These are phyloP conservation scores for Nematostella vectensis DNA, from an alignment of 92 coral and sea anemone genomes.

Conservation along the genomic window DNA sequence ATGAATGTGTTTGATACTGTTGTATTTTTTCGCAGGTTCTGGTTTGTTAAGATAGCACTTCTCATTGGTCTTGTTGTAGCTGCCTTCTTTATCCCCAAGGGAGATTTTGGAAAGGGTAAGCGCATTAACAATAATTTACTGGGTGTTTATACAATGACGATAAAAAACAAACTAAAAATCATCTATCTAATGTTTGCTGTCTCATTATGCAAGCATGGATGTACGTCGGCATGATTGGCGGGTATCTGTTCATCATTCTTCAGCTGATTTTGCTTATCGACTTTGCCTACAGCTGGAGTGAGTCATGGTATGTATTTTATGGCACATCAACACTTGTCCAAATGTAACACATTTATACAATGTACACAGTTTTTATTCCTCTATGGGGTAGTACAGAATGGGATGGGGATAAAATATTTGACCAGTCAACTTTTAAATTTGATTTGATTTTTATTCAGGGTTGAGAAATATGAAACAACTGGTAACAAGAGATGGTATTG, in stretches of 20 bases:
- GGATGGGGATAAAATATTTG: not conserved
- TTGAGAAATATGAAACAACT: conserved; percentile 82
- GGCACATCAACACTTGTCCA: too few relatives aligned
- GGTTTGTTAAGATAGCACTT: conserved; percentile 79
- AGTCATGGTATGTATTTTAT: conserved; percentile 64
- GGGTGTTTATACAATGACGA: not conserved
- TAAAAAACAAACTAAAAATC: too few relatives aligned
- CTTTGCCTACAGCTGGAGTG: conserved; percentile 95
- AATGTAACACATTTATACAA: too few relatives aligned
- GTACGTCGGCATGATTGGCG: conserved; percentile 96
- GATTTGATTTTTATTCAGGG: conserved; percentile 35
- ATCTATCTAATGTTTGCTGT: too few relatives aligned
- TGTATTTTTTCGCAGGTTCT: conserved; percentile 46
- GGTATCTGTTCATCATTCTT: conserved; percentile 74
- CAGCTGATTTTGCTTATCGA: conserved; percentile 82
- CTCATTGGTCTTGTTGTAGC: conserved; percentile 71
- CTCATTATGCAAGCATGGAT: conserved; percentile 60
- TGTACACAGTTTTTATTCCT: too few relatives aligned
- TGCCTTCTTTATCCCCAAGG: conserved; percentile 91
- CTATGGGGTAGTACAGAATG: too few relatives aligned
- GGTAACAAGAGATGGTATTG: conserved; percentile 93
- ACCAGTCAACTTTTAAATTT: not conserved
- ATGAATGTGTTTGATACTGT: too few relatives aligned
- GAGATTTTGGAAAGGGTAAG: conserved; percentile 80
- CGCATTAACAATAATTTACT: not conserved